Evolutionary conservation across 2,888 invertebrate species (phyloP).

Genomic region (Stictocephala bisonia): DNA sequence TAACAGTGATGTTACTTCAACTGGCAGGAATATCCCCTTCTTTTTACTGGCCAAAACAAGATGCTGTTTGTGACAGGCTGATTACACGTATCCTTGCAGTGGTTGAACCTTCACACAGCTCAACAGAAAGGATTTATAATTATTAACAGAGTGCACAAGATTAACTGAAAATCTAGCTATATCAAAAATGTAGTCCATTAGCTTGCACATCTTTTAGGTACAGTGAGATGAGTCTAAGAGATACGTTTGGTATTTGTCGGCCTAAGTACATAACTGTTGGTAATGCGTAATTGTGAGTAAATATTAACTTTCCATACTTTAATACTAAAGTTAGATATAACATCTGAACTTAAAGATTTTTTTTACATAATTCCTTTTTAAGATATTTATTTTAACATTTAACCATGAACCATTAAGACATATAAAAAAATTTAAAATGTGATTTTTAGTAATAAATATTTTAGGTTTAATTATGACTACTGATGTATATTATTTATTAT

Average conservation of each 20-base stretch:
- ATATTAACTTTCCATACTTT: too few relatives aligned
- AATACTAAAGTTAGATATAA: background rate
- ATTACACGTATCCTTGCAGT: slow-evolving; percentile 20
- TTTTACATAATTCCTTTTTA: background rate
- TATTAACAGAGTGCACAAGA: slow-evolving; percentile 11
- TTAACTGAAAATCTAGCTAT: background rate
- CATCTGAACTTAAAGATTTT: background rate
- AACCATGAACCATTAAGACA: too few relatives aligned
- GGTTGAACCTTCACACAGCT: slow-evolving; percentile 14
- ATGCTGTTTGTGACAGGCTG: slow-evolving; percentile 9
- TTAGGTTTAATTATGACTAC: too few relatives aligned
- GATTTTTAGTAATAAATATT: too few relatives aligned
- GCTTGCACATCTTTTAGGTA: background rate
- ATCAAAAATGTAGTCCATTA: slow-evolving; percentile 7
- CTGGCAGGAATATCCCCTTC: slow-evolving; percentile 21
- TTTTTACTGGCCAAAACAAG: slow-evolving; percentile 38
- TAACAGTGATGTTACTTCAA: slow-evolving; percentile 14
- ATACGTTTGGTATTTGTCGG: too few relatives aligned
- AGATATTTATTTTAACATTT: too few relatives aligned
- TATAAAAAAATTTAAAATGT: too few relatives aligned
- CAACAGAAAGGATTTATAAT: slow-evolving; percentile 10
- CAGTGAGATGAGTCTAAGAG: background rate
- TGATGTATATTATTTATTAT: too few relatives aligned
- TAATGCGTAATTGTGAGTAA: too few relatives aligned
- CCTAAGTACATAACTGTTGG: too few relatives aligned